phyloP scores from a whole-genome alignment of 1,140 invertebrate species.

The Polypedilum pembai region DNA sequence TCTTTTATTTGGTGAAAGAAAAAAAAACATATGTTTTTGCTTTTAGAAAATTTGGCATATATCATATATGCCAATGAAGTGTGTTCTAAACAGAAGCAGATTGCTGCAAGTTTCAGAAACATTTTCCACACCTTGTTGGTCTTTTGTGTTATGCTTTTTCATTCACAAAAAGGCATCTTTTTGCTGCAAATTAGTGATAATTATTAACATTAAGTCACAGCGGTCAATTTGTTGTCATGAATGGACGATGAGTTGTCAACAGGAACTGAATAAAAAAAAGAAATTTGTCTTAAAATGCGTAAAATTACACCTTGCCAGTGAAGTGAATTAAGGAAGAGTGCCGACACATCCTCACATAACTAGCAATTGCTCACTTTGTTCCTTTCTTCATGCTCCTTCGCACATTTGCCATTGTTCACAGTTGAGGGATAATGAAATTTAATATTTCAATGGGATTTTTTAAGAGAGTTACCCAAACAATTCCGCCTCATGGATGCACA shows the following conservation, averaged over 20 bases:
- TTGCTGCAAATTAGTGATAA: constrained; percentile 21
- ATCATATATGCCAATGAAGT: too few relatives aligned
- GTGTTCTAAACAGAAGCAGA: neutral
- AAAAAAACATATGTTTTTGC: constrained; percentile 15
- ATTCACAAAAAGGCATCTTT: neutral
- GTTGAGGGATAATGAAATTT: neutral
- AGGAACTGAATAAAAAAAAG: constrained; percentile 2
- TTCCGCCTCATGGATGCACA: constrained; percentile 4
- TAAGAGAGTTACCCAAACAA: constrained; percentile 22
- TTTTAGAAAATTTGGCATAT: too few relatives aligned
- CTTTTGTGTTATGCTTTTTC: neutral
- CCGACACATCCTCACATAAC: neutral
- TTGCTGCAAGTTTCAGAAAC: neutral
- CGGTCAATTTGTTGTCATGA: constrained; percentile 23
- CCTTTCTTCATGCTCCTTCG: neutral
- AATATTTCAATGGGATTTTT: constrained; percentile 21
- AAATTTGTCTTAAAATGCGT: constrained; percentile 27
- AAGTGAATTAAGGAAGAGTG: neutral
- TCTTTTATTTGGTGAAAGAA: neutral
- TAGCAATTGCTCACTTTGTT: neutral
- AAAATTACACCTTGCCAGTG: constrained; percentile 24
- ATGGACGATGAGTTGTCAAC: neutral
- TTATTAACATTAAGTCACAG: constrained; percentile 18
- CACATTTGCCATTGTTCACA: constrained; percentile 26
- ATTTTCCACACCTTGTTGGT: constrained; percentile 24